Base-by-base conservation (phyloP, 2,888 invertebrate species). In the Tridacna crocea region DNA sequence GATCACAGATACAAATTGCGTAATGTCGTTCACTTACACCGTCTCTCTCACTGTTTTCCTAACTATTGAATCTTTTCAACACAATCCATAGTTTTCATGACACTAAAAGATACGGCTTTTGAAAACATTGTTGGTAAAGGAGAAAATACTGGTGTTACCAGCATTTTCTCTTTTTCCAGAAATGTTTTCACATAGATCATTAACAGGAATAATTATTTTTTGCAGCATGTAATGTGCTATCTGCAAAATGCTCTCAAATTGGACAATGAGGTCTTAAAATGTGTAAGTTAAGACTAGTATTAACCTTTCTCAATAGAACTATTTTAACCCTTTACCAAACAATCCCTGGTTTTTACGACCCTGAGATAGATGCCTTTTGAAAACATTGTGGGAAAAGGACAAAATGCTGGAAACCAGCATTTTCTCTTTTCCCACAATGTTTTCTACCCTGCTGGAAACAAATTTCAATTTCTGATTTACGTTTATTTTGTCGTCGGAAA, bases 1-100 rank as follows among this genome's bases (percentile, higher is more conserved):
- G 68, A 68, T 68, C 68, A 68, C 68, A 46, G 68, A 47, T 47
- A 68, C 68, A 68, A 68, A 68, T 68, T 68, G 68, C 68, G 46
- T 68, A 68, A 68, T 68, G 46, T 27, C 12, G 47, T 27, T 47
- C 46, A 27, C 46, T 68, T 68, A 68, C 47, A n/a, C 47, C 46
- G n/a, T 63, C 15, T 63, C 24, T 47, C 46, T 46, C 47, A 46
- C 68, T 66, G 0, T 66, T 68, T 46, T 46, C 47, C 0, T 46
- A 46, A 6, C 46, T 46, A 22, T 46, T 17, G 3, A 22, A 12
- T n/a, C 47, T 19, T 12, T 10, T 2, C 12, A 0, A 10, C 26
- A 27, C 2, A 26, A 26, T 26, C 12, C 63, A 24, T 26, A 24
- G 24, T 63, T 26, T 63, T 63, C 0, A n/a, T 10, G 55, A 6